These are phyloP conservation scores for Spermophilus dauricus DNA, from an alignment of 2,113 vertebrate species.

Conservation along the genomic window DNA sequence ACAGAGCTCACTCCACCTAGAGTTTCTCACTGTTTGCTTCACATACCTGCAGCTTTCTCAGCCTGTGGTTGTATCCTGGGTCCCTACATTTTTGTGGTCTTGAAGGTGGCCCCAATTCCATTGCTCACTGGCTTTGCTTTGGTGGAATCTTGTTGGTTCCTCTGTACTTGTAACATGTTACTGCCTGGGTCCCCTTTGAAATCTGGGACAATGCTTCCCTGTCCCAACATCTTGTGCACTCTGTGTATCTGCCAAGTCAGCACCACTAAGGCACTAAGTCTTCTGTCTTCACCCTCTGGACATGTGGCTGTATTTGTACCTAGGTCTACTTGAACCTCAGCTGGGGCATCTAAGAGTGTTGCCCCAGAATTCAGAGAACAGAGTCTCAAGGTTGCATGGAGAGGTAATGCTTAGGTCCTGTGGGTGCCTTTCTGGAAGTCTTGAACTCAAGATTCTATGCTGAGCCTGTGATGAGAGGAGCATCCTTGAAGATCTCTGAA, in stretches of 20 bases:
- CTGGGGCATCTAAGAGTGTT: background rate
- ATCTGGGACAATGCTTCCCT: background rate
- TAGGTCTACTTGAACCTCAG: background rate
- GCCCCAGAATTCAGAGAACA: no score
- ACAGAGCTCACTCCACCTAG: background rate
- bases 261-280: background rate
- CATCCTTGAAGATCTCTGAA: background rate
- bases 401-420: background rate
- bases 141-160: background rate
- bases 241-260: background rate
- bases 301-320: no score
- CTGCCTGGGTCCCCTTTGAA: background rate
- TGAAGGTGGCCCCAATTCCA: background rate
- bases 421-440: background rate
- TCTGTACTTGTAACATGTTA: background rate
- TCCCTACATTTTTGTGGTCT: background rate
- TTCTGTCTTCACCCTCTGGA: no score
- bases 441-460: background rate
- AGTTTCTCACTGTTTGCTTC: no score
- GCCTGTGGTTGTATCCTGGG: background rate
- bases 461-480: background rate
- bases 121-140: background rate
- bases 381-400: no score
- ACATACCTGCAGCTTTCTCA: background rate
- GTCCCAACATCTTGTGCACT: background rate